Conservation (phyloP, 2,797 vertebrate species). For the Triplophysa bombifrons region DNA sequence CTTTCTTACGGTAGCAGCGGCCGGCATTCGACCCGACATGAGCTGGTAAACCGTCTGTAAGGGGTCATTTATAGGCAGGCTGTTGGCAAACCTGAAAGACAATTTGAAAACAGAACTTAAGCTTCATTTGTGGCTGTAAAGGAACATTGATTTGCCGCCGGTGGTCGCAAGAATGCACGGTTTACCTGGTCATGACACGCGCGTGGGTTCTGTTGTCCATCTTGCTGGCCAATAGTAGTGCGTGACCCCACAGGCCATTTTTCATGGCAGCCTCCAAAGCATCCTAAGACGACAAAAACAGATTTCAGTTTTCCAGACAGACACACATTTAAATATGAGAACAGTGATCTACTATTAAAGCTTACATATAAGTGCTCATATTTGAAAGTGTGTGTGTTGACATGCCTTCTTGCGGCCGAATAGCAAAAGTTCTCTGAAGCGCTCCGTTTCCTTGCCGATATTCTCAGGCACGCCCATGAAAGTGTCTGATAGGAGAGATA, state of each 20-base stretch:
- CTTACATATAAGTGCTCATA: neutral
- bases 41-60: conserved; percentile 98
- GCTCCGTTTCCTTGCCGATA: conserved; percentile 88
- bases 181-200: conserved; percentile 94
- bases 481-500: conserved; percentile 90
- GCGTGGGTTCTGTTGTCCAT: conserved; percentile 98
- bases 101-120: conserved; percentile 8
- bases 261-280: conserved; percentile 98
- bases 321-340: neutral
- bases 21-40: conserved; percentile 98
- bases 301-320: neutral
- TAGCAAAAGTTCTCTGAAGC: conserved; percentile 92
- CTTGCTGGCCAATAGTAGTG: conserved; percentile 93
- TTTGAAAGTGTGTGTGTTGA: neutral
- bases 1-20: conserved; percentile 88
- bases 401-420: conserved; percentile 94
- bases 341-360: too few relatives aligned
- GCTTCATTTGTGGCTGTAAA: neutral
- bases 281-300: conserved; percentile 75
- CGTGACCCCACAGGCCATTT: conserved; percentile 95
- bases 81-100: conserved; percentile 91
- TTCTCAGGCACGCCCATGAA: conserved; percentile 77
- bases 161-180: neutral
- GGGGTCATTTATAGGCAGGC: conserved; percentile 97
- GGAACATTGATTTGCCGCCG: neutral